Evolutionary conservation across 2,797 vertebrate genomes (phyloP).

Genomic region (Emys orbicularis): DNA sequence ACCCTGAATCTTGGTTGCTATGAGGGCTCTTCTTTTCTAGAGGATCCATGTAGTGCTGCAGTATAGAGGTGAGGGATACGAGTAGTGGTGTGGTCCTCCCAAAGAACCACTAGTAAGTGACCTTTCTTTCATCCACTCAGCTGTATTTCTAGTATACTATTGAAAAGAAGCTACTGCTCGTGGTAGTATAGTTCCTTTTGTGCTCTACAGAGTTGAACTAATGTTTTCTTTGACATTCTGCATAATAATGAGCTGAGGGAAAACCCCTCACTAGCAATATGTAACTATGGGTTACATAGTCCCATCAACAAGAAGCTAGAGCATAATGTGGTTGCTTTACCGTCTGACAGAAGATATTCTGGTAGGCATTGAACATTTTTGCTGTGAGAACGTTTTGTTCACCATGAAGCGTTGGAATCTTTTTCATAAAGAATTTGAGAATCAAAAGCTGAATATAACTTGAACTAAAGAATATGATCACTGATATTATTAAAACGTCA

Average conservation of each 20-base stretch:
- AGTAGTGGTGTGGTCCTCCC: not conserved
- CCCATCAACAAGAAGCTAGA: not conserved
- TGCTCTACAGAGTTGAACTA: not conserved
- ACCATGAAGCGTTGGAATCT: not conserved
- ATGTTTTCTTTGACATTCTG: not conserved
- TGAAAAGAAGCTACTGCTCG: not conserved
- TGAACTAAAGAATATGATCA: not conserved
- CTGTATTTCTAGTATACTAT: not conserved
- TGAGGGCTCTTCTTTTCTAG: not conserved
- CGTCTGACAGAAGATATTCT: not conserved
- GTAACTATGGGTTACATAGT: not conserved
- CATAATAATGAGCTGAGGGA: not conserved
- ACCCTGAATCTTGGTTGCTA: not conserved
- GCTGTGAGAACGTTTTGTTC: not conserved
- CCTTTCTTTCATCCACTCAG: not conserved
- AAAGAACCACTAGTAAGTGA: not conserved
- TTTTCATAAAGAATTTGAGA: not conserved
- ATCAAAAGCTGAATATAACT: not conserved
- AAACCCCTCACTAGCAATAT: not conserved
- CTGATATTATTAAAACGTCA: not conserved
- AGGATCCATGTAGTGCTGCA: not conserved
- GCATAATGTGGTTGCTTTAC: not conserved
- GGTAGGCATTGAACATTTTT: not conserved
- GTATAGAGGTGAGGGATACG: not conserved
- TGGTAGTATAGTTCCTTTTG: not conserved